A percentile compares a stretch with the other conserved stretches of the same genome.
These are phyloP conservation scores for Platyscapa corneri DNA, from an alignment of 1,140 invertebrate genomes.

Conservation along the genomic window DNA sequence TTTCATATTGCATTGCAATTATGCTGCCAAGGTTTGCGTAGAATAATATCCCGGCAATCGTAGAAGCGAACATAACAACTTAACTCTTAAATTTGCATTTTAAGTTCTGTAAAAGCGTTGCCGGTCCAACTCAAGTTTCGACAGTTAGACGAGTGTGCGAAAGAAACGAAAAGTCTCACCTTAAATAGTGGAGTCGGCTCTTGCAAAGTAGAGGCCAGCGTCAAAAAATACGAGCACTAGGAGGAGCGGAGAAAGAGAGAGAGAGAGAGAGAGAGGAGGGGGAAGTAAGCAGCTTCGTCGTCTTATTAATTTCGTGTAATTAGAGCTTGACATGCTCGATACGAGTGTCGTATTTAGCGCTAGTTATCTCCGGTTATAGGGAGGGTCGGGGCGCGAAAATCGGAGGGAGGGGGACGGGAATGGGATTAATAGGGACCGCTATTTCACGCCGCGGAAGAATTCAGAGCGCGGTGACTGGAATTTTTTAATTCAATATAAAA, in stretches of 20 bases:
- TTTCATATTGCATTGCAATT: background rate
- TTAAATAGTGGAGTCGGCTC: background rate
- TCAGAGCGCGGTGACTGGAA: background rate
- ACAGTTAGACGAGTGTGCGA: background rate
- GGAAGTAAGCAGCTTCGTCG: background rate
- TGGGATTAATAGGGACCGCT: background rate
- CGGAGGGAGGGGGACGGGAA: background rate
- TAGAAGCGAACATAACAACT: no score
- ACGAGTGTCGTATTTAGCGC: background rate
- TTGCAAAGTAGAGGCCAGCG: background rate
- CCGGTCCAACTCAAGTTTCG: no score
- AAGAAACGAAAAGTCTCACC: background rate
- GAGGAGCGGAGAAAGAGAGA: background rate
- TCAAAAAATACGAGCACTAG: background rate
- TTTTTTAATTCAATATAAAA: constrained; percentile 38
- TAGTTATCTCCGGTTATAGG: background rate
- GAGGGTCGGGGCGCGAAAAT: background rate
- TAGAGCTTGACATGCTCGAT: background rate
- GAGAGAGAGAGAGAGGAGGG: background rate
- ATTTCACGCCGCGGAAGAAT: constrained; percentile 23
- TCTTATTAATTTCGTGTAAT: constrained; percentile 3
- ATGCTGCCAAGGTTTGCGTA: no score
- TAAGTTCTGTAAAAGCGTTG: no score
- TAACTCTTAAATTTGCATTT: no score
- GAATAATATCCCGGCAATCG: no score